phyloP scores from a whole-genome alignment of 1,140 invertebrate species.

The Listronotus bonariensis region DNA sequence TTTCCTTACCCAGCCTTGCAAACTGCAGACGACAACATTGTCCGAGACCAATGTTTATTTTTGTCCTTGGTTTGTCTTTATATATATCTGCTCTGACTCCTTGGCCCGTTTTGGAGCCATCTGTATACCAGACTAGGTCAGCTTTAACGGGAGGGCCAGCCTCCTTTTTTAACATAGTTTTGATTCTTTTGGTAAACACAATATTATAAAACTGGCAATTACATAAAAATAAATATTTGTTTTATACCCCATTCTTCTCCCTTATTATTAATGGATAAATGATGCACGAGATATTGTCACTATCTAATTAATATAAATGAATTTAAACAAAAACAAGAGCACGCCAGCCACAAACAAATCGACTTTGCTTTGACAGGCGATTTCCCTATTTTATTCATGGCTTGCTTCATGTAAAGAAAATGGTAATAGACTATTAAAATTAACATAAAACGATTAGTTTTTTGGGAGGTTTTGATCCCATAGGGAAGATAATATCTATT shows the following conservation, averaged over 20 bases:
- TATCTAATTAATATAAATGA: constrained; percentile 34
- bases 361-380: constrained; percentile 32
- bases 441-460: constrained; percentile 38
- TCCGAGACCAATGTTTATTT: too few relatives aligned
- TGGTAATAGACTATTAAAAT: constrained; percentile 38
- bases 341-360: constrained; percentile 27
- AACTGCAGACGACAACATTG: too few relatives aligned
- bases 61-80: too few relatives aligned
- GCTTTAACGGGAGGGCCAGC: too few relatives aligned
- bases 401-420: constrained; percentile 30
- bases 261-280: constrained; percentile 25
- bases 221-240: too few relatives aligned
- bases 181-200: too few relatives aligned
- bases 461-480: constrained; percentile 10
- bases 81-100: too few relatives aligned
- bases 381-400: constrained; percentile 36
- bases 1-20: too few relatives aligned
- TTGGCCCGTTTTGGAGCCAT: too few relatives aligned
- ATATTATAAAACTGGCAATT: too few relatives aligned
- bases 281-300: constrained; percentile 14
- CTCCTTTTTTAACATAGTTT: too few relatives aligned
- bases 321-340: constrained; percentile 14
- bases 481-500: constrained; percentile 13
- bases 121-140: too few relatives aligned
- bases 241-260: background rate